Percentiles rank a stretch among this genome's conserved stretches.
Conservation (phyloP, 1,140 invertebrate species). For the Drosophila malerkotliana region DNA sequence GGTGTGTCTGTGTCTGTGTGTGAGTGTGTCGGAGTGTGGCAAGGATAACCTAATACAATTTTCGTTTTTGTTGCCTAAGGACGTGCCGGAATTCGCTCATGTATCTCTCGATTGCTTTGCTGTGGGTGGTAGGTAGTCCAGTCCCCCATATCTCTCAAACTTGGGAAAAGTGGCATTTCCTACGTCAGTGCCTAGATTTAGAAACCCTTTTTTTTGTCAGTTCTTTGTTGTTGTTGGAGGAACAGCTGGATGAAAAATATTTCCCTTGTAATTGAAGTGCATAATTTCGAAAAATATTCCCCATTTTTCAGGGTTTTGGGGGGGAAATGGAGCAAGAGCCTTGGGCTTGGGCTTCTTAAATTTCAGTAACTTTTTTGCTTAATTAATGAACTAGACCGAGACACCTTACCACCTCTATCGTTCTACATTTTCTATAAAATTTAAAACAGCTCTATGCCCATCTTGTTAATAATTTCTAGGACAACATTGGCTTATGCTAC, state of each 20-base stretch:
- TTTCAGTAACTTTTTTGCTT: conserved; percentile 5
- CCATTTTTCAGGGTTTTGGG: not conserved
- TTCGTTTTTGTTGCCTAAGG: conserved; percentile 74
- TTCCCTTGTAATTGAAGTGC: conserved; percentile 44
- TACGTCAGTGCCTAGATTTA: conserved; percentile 30
- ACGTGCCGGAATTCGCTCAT: conserved; percentile 68
- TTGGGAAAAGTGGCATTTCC: conserved; percentile 39
- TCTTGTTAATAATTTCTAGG: conserved; percentile 18
- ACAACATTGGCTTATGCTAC: not conserved
- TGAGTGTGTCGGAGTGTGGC: conserved; percentile 27
- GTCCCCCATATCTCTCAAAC: not conserved
- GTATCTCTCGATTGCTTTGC: conserved; percentile 57
- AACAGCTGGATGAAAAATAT: conserved; percentile 37
- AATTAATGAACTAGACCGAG: conserved; percentile 17
- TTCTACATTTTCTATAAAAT: conserved; percentile 3
- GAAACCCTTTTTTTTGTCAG: conserved; percentile 1
- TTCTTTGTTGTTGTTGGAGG: conserved; percentile 11
- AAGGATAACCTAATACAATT: conserved; percentile 78
- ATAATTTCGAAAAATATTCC: conserved; percentile 36
- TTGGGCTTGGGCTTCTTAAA: not conserved
- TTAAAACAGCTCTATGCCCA: conserved; percentile 5
- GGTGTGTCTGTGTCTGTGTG: not conserved
- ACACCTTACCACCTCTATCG: not conserved
- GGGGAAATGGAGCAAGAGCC: not conserved
- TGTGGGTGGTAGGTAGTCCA: not conserved